Percentiles rank a stretch among this genome's conserved stretches.
Evolutionary conservation across 2,888 invertebrate genomes (phyloP).

Genomic region (Drosophila antonietae): DNA sequence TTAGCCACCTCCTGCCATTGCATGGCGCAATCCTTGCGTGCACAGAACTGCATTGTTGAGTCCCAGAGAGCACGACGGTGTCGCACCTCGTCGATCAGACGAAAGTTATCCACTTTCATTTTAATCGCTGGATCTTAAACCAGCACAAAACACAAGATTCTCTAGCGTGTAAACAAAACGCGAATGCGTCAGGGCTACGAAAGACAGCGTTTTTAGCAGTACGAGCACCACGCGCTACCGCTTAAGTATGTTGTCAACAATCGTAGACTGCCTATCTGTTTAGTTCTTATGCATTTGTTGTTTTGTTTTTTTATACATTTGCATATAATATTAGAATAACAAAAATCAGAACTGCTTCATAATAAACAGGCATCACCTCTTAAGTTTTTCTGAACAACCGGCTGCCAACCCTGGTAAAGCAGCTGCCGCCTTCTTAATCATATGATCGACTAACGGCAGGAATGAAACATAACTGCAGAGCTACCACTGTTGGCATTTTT

Average conservation of each 20-base stretch:
- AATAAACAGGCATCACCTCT: background rate
- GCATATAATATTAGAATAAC: background rate
- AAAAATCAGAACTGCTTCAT: background rate
- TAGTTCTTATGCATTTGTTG: background rate
- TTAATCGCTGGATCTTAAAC: background rate
- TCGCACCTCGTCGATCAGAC: constrained; percentile 56
- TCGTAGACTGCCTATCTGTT: background rate
- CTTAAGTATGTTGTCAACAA: background rate
- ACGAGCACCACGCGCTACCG: background rate
- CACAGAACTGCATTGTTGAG: constrained; percentile 46
- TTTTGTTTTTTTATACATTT: background rate
- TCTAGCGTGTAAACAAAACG: constrained; percentile 56
- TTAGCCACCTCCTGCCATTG: constrained; percentile 58
- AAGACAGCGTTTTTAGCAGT: background rate
- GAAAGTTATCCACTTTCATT: constrained; percentile 58
- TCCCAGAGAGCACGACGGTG: constrained; percentile 63
- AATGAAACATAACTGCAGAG: constrained; percentile 15
- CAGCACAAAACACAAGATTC: constrained; percentile 8
- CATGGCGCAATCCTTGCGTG: constrained; percentile 41
- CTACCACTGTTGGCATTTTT: background rate
- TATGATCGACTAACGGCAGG: constrained; percentile 15
- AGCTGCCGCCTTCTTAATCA: constrained; percentile 31
- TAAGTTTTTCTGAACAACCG: background rate
- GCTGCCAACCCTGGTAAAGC: constrained; percentile 21
- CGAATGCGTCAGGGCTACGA: constrained; percentile 22